Percentiles rank a stretch among this genome's conserved stretches.
Evolutionary conservation across 2,888 invertebrate genomes (phyloP).

Genomic region (Macrophya alboannulata): DNA sequence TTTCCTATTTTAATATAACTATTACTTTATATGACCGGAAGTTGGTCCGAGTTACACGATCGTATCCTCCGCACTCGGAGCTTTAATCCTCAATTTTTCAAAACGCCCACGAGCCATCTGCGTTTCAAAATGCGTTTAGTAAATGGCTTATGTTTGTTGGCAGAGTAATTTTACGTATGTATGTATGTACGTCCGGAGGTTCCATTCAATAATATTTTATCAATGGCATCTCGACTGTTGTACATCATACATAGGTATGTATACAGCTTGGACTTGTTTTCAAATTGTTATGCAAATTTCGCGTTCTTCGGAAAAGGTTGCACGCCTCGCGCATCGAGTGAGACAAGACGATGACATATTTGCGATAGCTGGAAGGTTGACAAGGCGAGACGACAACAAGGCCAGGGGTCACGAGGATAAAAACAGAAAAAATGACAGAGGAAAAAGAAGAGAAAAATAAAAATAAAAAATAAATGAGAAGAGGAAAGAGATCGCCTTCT

Average conservation of each 20-base stretch:
- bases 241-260: too few relatives aligned
- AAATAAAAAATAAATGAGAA: not conserved
- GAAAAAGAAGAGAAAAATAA: not conserved
- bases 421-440: not conserved
- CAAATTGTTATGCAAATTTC: not conserved
- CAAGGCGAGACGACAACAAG: not conserved
- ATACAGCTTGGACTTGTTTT: not conserved
- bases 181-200: not conserved
- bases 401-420: not conserved
- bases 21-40: not conserved
- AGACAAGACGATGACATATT: constrained; percentile 20
- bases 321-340: not conserved
- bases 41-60: not conserved
- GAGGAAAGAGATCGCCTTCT: not conserved
- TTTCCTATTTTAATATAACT: not conserved
- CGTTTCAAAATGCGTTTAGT: constrained; percentile 12
- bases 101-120: not conserved
- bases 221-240: not conserved
- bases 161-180: not conserved
- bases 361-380: not conserved
- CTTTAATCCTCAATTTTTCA: not conserved
- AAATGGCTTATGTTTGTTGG: constrained; percentile 11
- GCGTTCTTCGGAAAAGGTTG: not conserved
- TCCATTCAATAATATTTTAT: constrained; percentile 20
- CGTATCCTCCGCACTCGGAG: not conserved